Evolutionary conservation across 2,113 vertebrate species (phyloP), one percentile per base, ranked within the genome.

Genomic region (Lota lota): DNA sequence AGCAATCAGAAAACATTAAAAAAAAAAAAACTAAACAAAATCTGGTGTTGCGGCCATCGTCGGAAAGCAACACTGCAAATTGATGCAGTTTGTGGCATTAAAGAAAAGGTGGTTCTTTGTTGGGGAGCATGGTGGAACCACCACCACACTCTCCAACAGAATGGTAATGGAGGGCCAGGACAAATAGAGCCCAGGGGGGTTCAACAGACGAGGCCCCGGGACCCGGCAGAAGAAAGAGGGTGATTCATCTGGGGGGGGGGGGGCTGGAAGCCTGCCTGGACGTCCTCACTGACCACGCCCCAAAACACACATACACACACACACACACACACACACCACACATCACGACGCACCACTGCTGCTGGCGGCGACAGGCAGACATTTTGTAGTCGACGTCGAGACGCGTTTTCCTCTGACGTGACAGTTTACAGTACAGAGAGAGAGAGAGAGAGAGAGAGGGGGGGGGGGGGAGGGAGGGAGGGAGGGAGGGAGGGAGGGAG

Each of bases 61-160:
- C 40, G 12, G 40, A 12, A 10, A 47, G 1, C 40, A 47, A 12
- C 40, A 61, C 59, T 18, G 61, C n/a, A 79, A 79, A 76, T 82
- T 80, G 83, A 79, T 80, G 79, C 81, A 77, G 68, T 67, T 68
- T 16, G 69, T 83, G 86, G 85, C 86, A 88, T 86, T 88, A 74
- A 72, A 72, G 76, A 72, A 66, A 86, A 82, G 73, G 77, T 66
- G 68, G 15, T 66, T 75, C 86, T 88, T 88, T 88, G 86, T 88
- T 79, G 54, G 51, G 54, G 61, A 58, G 0, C 70, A 69, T 66
- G 54, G 77, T 74, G 19, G 22, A 20, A 14, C 33, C 20, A 8
- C 28, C 60, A 2, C n/a, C 33, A 4, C 36, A 57, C 73, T 59
- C 65, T 70, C 2, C 67, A 53, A 63, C 22, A 21, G 51, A 11